Evolutionary conservation across 2,797 vertebrate species (phyloP).

Genomic region (Mycteria americana): DNA sequence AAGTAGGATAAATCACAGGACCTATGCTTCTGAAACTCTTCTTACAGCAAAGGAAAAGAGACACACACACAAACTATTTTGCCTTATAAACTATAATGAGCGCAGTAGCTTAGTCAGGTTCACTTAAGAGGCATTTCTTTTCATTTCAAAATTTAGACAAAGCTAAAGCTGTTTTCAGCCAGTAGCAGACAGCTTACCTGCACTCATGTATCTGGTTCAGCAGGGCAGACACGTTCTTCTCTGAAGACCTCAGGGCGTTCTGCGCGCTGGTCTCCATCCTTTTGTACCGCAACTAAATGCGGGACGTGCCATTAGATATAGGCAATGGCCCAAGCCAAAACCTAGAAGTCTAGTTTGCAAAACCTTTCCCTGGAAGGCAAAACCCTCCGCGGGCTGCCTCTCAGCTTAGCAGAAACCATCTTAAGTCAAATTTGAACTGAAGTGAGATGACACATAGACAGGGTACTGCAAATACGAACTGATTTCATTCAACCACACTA

Average conservation of each 20-base stretch:
- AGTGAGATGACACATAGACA: rapidly evolving
- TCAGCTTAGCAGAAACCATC: background rate
- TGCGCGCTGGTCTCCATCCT: conserved; percentile 69
- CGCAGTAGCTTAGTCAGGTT: rapidly evolving
- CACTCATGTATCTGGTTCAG: conserved; percentile 79
- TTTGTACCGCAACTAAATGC: conserved; percentile 67
- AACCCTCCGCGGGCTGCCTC: rapidly evolving
- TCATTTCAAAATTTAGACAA: background rate
- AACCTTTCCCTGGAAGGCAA: background rate
- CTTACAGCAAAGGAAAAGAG: background rate
- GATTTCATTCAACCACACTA: background rate
- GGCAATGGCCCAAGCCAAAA: background rate
- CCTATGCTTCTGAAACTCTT: background rate
- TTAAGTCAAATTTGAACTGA: background rate
- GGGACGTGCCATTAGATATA: background rate
- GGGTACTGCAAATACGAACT: rapidly evolving
- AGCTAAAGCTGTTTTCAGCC: background rate
- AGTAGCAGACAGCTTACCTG: conserved; percentile 71
- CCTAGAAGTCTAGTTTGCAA: background rate
- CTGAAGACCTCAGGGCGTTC: conserved; percentile 69
- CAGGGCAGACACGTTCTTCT: conserved; percentile 74
- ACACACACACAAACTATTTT: background rate
- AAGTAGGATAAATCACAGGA: background rate
- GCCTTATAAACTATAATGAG: background rate
- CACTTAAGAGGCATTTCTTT: background rate